These are phyloP conservation scores for Oscheius onirici DNA, from an alignment of 2,888 invertebrate species.

Conservation along the genomic window DNA sequence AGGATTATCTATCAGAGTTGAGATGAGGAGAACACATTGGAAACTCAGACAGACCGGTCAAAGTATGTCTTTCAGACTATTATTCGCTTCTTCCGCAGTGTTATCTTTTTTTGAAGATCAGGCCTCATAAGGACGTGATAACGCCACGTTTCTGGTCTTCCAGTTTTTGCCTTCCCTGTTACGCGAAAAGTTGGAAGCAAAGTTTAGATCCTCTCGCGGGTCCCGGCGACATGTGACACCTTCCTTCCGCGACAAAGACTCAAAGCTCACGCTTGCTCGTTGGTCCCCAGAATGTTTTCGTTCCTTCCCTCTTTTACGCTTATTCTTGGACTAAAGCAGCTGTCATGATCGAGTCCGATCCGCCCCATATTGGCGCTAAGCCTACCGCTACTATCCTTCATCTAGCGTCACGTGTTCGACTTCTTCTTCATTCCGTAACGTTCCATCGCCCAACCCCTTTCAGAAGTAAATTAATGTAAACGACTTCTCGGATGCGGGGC, in stretches of 20 bases:
- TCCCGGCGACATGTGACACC: constrained; percentile 22
- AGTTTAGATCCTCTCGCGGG: too few species aligned
- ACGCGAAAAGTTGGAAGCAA: neutral
- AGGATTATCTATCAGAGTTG: neutral
- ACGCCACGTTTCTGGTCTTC: too few species aligned
- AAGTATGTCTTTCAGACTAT: neutral
- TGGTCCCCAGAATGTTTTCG: neutral
- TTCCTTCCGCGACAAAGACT: constrained; percentile 20
- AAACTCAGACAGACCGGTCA: neutral
- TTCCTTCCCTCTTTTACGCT: neutral
- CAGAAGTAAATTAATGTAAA: neutral
- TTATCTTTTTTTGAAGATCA: too few species aligned
- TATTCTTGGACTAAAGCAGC: constrained; percentile 13
- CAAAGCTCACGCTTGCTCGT: constrained; percentile 10
- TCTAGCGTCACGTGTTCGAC: neutral
- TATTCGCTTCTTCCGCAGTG: neutral
- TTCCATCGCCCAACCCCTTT: neutral
- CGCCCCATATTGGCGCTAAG: neutral
- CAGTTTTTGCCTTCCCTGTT: too few species aligned
- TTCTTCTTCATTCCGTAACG: neutral
- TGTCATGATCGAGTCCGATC: constrained; percentile 21
- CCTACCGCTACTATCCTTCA: neutral
- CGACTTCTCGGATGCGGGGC: neutral
- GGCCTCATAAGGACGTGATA: too few species aligned
- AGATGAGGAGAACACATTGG: neutral